phyloP scores from a whole-genome alignment of 2,888 invertebrate species.

The Trimorus sp. region DNA sequence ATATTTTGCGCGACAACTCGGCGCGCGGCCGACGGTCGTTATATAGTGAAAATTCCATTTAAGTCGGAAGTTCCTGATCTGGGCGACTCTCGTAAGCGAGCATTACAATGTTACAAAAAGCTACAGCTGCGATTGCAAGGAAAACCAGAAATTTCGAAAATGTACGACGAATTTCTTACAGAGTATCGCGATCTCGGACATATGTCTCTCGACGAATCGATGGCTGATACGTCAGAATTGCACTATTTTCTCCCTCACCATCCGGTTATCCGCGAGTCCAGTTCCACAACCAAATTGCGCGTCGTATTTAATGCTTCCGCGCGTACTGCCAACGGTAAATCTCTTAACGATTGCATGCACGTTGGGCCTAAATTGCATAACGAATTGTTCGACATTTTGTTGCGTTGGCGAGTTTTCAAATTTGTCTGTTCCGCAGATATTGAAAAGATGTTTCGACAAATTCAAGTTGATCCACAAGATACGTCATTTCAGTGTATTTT shows the following conservation, averaged over 20 bases:
- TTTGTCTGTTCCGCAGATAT: conserved; percentile 4
- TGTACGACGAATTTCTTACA: conserved; percentile 17
- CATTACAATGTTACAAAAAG: conserved; percentile 6
- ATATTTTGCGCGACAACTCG: conserved; percentile 8
- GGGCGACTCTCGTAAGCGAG: neutral
- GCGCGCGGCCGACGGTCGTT: conserved; percentile 19
- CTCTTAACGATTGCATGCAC: conserved; percentile 13
- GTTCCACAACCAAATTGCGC: neutral
- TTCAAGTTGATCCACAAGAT: conserved; percentile 15
- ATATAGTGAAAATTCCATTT: conserved; percentile 27
- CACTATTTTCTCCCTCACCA: conserved; percentile 23
- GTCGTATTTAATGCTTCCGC: conserved; percentile 19
- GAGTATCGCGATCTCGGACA: conserved; percentile 20
- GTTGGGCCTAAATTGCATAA: conserved; percentile 9
- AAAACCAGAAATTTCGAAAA: neutral
- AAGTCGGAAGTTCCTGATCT: neutral
- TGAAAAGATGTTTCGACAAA: conserved; percentile 23
- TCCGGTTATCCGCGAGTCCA: conserved; percentile 7
- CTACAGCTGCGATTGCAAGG: neutral
- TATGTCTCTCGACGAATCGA: conserved; percentile 7
- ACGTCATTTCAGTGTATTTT: conserved; percentile 30
- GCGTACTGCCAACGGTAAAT: conserved; percentile 12
- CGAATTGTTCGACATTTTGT: conserved; percentile 17
- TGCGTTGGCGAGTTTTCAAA: conserved; percentile 13
- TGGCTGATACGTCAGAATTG: neutral